These are phyloP conservation scores for Spicauda simplicius DNA, from an alignment of 2,888 invertebrate genomes.

Conservation along the genomic window DNA sequence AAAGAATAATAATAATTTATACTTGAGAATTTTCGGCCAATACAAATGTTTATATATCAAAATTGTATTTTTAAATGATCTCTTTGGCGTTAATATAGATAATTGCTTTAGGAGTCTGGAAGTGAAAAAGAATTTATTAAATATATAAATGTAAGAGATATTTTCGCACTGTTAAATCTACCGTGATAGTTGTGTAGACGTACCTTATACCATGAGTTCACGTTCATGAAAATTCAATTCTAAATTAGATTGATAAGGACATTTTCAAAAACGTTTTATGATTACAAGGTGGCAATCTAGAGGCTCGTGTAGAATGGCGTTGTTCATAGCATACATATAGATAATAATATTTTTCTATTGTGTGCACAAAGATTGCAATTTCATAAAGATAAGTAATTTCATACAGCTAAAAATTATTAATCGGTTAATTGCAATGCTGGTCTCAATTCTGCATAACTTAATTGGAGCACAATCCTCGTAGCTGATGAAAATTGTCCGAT, in stretches of 20 bases:
- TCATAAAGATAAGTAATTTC: slow-evolving; percentile 3
- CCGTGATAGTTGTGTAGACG: slow-evolving; percentile 62
- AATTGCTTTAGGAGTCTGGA: slow-evolving; percentile 84
- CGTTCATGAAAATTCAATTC: slow-evolving; percentile 39
- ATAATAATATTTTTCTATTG: slow-evolving; percentile 34
- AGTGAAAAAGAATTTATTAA: slow-evolving; percentile 81
- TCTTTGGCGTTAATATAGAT: slow-evolving; percentile 78
- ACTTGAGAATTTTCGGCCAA: slow-evolving; percentile 78
- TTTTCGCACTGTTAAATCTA: slow-evolving; percentile 82
- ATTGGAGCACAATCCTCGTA: not conserved
- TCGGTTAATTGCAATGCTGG: too few species aligned
- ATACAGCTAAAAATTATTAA: slow-evolving; percentile 6
- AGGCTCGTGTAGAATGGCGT: slow-evolving; percentile 24
- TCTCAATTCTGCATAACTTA: too few species aligned
- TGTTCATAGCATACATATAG: slow-evolving; percentile 27
- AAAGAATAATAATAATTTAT: slow-evolving; percentile 72
- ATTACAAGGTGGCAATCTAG: slow-evolving; percentile 33
- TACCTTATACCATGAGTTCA: slow-evolving; percentile 48
- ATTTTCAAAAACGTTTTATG: slow-evolving; percentile 28
- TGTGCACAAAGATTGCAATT: slow-evolving; percentile 22
- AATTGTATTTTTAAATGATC: slow-evolving; percentile 84
- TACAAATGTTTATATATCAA: slow-evolving; percentile 80
- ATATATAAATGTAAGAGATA: slow-evolving; percentile 76
- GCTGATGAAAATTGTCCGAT: not conserved
- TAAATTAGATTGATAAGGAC: slow-evolving; percentile 40